These are phyloP conservation scores for Platichthys stellatus DNA, from an alignment of 2,113 vertebrate species.

Conservation along the genomic window DNA sequence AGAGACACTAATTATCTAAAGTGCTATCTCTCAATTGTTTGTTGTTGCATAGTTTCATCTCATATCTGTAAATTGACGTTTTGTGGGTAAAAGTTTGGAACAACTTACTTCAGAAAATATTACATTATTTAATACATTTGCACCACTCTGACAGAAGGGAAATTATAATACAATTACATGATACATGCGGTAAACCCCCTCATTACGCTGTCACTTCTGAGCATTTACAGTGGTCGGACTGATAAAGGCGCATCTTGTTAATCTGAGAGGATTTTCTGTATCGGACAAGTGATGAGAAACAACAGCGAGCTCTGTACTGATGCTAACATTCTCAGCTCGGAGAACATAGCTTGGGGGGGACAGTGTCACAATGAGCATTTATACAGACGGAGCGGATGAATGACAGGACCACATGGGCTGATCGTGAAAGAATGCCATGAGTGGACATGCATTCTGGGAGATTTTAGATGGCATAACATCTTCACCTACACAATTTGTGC, in stretches of 20 bases:
- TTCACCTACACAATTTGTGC: constrained; percentile 30
- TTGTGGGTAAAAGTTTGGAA: not conserved
- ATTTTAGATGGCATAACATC: constrained; percentile 40
- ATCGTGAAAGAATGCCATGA: constrained; percentile 58
- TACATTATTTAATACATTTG: too few species aligned
- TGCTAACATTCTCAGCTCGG: constrained; percentile 37
- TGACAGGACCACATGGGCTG: constrained; percentile 65
- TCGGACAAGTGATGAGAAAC: constrained; percentile 56
- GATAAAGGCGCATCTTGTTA: constrained; percentile 70
- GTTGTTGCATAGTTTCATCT: not conserved
- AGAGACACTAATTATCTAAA: not conserved
- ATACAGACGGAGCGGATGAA: constrained; percentile 53
- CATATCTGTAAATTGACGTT: not conserved
- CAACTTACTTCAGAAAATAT: too few species aligned
- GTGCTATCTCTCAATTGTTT: not conserved
- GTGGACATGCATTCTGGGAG: constrained; percentile 43
- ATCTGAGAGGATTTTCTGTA: constrained; percentile 40
- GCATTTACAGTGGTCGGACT: constrained; percentile 30
- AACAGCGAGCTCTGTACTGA: constrained; percentile 72
- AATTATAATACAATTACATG: not conserved
- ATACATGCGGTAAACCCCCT: constrained; percentile 16
- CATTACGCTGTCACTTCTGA: constrained; percentile 30
- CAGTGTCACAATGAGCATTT: constrained; percentile 65
- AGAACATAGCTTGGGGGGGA: constrained; percentile 66
- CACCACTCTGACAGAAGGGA: not conserved